Evolutionary conservation across 2,113 vertebrate genomes (phyloP), one percentile per base, ranked within the genome.

Genomic region (Syngnathus scovelli): DNA sequence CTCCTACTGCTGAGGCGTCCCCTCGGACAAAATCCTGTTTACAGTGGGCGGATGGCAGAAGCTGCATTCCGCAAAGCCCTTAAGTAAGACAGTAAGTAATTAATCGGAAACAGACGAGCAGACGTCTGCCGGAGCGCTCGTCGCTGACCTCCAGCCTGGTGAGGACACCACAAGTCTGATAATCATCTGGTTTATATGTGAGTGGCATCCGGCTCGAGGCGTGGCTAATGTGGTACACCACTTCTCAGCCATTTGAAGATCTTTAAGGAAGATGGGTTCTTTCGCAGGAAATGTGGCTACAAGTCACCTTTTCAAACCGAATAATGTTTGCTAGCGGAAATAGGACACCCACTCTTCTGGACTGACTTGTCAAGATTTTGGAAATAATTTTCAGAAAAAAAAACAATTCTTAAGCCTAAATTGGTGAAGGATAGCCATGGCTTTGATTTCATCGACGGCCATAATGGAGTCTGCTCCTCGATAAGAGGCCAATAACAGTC

Each of bases 111-210:
- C 7, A 21, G 49, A 9, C 49, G 49, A 52, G 18, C 19, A 52
- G 49, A 21, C 49, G 19, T 7, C n/a, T 52, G 49, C 19, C 49
- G n/a, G 61, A 72, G n/a, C 38, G 72, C 43, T 70, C 44, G 64
- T 70, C 66, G 56, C 66, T 86, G 84, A 85, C 83, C 80, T 86
- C 61, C 51, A 64, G 67, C 67, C 68, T 69, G 83, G 68, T 38
- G 69, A 78, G 66, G 78, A 54, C 72, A 61, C 38, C 41, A 70
- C 69, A 43, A 55, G 65, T 36, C 64, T 68, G 61, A 77, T 60
- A 72, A 72, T 86, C 75, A 86, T 85, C 11, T 23, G 38, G 44
- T 67, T 64, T 56, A 67, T 74, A 41, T 61, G 56, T 62, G 67
- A 41, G 13, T 39, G 59, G 36, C 10, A 12, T 63, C 46, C n/a